These are phyloP conservation scores for Parapsyche elsis DNA, from an alignment of 1,140 invertebrate genomes.

Conservation along the genomic window DNA sequence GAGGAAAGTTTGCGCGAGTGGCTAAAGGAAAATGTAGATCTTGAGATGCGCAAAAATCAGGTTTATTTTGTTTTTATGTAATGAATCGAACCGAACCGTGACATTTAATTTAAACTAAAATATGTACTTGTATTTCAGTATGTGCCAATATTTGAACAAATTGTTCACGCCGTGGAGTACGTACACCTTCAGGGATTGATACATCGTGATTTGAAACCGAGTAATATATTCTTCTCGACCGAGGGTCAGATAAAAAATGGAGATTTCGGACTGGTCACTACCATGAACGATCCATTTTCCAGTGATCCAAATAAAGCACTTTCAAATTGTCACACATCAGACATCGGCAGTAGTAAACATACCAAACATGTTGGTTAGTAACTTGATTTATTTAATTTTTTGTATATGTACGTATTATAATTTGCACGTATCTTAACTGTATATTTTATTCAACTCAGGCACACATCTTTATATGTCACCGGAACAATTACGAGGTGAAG, in stretches of 20 bases:
- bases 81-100: not conserved
- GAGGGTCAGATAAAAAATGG: conserved; percentile 94
- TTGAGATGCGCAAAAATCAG: conserved; percentile 61
- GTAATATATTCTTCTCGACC: conserved; percentile 94
- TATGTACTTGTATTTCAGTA: conserved; percentile 61
- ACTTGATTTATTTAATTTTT: conserved; percentile 5
- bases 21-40: conserved; percentile 72
- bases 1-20: conserved; percentile 92
- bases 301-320: conserved; percentile 56
- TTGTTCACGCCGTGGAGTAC: conserved; percentile 94
- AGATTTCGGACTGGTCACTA: conserved; percentile 95
- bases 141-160: conserved; percentile 89
- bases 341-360: conserved; percentile 59
- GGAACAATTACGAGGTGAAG: conserved; percentile 83
- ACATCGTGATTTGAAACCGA: conserved; percentile 95
- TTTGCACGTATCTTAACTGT: not conserved
- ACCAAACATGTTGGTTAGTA: conserved; percentile 70
- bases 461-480: conserved; percentile 98
- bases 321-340: conserved; percentile 43
- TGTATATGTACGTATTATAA: not conserved
- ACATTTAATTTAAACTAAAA: not conserved
- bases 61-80: conserved; percentile 55
- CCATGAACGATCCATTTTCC: conserved; percentile 71
- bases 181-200: conserved; percentile 92
- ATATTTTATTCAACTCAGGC: conserved; percentile 65